Evolutionary conservation across 2,113 vertebrate genomes (phyloP), one percentile per base, ranked within the genome.

Genomic region (Oceanodroma tethys): DNA sequence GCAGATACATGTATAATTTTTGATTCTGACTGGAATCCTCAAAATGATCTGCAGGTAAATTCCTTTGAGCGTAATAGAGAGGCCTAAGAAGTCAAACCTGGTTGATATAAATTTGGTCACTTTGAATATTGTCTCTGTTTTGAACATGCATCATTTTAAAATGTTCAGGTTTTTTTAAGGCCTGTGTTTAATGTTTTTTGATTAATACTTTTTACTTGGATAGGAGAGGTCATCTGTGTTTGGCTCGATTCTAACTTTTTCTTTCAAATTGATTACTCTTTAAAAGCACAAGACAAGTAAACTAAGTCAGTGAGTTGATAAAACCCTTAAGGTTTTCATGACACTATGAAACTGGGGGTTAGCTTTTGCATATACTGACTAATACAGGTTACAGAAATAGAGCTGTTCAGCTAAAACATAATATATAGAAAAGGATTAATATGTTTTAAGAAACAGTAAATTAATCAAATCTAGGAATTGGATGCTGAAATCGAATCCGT

Each of bases 1-100:
- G 99, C 99, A 66, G 99, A 99, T 90, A 99, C 99, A 4, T 99
- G 99, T 94, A 99, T 99, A 93, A 99, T 99, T 97, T 99, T 99
- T 96, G 99, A 99, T 98, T 99, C 99, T 50, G 99, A 99, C 97
- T 99, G 99, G 99, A 99, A 99, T 97, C 99, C 99, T 88, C 99
- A 99, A 87, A 99, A 99, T 68, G 99, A 99, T 96, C 98, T 99
- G 95, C 99, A 99, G 99, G 99, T 99, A 97, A 96, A 15, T 76
- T 88, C 32, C 36, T 90, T 75, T 25, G 23, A 90, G 27, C 10
- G 0, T 84, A 52, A 25, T 36, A 79, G 26, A 8, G 26, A 63
- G 43, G 10, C 13, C 3, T 65, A 15, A 32, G 9, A 56, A 56
- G 6, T 83, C 38, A 78, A 47, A 73, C 22, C 18, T 38, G 0